Percentiles rank a stretch among this genome's conserved stretches.
Conservation (phyloP, 2,797 vertebrate genomes). For the Gastrophryne carolinensis region DNA sequence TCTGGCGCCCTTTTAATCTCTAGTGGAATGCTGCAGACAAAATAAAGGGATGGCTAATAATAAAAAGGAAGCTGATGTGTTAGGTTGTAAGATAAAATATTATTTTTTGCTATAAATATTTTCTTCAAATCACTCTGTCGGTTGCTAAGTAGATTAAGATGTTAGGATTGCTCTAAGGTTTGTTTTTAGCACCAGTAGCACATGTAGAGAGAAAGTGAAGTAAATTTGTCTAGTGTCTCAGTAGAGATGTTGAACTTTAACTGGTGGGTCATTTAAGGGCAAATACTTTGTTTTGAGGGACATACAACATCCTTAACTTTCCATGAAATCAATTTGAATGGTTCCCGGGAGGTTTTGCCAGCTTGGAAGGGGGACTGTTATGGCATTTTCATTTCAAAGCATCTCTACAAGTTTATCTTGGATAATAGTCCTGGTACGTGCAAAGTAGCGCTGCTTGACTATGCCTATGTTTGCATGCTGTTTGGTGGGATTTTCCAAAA, state of each 20-base stretch:
- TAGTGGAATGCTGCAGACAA: no score
- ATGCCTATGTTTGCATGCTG: no score
- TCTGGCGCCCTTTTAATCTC: no score
- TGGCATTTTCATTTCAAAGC: neutral
- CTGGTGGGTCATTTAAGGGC: conserved; percentile 32
- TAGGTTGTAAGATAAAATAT: no score
- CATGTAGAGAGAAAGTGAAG: neutral
- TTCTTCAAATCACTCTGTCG: no score
- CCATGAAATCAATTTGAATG: conserved; percentile 44
- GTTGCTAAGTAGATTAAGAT: conserved; percentile 10
- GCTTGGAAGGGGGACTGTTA: conserved; percentile 9
- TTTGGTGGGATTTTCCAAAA: no score
- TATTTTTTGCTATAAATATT: no score
- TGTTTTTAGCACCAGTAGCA: conserved; percentile 9
- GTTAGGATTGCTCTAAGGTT: neutral
- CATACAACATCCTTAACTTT: conserved; percentile 22
- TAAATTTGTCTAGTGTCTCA: conserved; percentile 12
- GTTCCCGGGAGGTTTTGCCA: conserved; percentile 44
- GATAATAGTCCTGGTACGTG: neutral
- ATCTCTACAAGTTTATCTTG: neutral
- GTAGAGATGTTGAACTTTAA: conserved; percentile 34
- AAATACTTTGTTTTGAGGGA: conserved; percentile 40
- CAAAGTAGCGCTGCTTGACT: no score
- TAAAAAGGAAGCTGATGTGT: no score
- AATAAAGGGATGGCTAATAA: no score